phyloP scores from a whole-genome alignment of 2,888 invertebrate genomes.

The Buathra laborator region DNA sequence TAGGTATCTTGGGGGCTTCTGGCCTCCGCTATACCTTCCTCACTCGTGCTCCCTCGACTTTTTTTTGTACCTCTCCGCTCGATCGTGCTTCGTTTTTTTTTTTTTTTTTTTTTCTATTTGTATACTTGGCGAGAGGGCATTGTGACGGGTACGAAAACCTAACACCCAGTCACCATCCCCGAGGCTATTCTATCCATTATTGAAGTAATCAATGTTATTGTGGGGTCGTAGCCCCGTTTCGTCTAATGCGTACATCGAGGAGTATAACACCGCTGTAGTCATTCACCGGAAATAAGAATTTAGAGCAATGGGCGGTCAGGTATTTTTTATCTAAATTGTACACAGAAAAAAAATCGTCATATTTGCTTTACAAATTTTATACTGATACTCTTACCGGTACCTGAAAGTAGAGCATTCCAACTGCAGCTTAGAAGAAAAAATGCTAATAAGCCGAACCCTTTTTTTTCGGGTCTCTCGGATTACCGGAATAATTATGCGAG shows the following conservation, averaged over 20 bases:
- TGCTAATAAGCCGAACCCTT: constrained; percentile 59
- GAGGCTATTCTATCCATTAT: constrained; percentile 83
- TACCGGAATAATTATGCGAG: constrained; percentile 63
- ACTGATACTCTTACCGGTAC: not conserved
- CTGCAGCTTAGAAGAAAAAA: constrained; percentile 43
- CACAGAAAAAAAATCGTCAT: not conserved
- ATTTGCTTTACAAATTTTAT: not conserved
- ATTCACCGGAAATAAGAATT: constrained; percentile 71
- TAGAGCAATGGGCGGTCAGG: constrained; percentile 73
- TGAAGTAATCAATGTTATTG: constrained; percentile 84
- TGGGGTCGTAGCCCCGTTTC: constrained; percentile 73
- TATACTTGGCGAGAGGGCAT: constrained; percentile 82
- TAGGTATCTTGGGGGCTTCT: constrained; percentile 81
- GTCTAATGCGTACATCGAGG: constrained; percentile 41
- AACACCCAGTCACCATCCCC: constrained; percentile 83
- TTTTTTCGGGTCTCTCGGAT: constrained; percentile 55
- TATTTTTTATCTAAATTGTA: constrained; percentile 52
- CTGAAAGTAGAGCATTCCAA: not conserved
- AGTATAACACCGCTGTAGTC: constrained; percentile 78
- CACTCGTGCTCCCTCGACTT: constrained; percentile 60
- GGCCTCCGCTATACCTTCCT: constrained; percentile 53
- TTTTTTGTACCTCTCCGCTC: constrained; percentile 51
- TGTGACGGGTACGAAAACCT: constrained; percentile 82
- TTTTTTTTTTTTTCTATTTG: constrained; percentile 79
- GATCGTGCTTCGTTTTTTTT: constrained; percentile 38